phyloP scores from a whole-genome alignment of 2,797 vertebrate genomes.

The Hemibagrus guttatus region DNA sequence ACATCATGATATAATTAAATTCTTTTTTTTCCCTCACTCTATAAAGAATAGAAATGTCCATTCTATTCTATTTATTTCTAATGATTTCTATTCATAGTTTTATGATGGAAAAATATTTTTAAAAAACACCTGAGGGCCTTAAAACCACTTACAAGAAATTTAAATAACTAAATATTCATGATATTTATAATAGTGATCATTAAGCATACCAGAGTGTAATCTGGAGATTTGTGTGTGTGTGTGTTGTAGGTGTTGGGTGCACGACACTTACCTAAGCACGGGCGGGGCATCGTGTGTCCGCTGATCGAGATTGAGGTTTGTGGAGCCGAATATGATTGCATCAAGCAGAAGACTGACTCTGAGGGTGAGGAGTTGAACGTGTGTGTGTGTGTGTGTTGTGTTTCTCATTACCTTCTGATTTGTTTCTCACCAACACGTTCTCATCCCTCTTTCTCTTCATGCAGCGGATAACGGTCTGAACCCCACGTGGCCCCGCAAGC shows the following conservation, averaged over 20 bases:
- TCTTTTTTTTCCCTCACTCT: no score
- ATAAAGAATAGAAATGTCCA: no score
- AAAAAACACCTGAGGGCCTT: no score
- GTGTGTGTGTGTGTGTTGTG: background rate
- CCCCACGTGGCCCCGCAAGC: conserved; percentile 89
- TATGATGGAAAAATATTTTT: no score
- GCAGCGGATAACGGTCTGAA: conserved; percentile 96
- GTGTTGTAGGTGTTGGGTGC: conserved; percentile 87
- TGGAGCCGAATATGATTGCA: conserved; percentile 90
- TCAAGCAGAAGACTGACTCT: conserved; percentile 93
- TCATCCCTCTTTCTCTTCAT: background rate
- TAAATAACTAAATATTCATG: no score
- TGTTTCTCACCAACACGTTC: background rate
- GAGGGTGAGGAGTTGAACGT: conserved; percentile 76
- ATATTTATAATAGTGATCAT: no score
- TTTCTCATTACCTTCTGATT: no score
- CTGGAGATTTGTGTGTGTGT: background rate
- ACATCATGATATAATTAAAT: no score
- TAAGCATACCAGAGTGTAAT: no score
- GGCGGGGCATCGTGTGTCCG: conserved; percentile 93
- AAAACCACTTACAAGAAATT: no score
- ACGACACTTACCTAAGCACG: conserved; percentile 94
- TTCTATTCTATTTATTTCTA: no score
- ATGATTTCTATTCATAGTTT: no score
- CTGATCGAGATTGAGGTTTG: conserved; percentile 96